Base-by-base conservation (phyloP, 1,140 invertebrate species). In the Heliconius nattereri region DNA sequence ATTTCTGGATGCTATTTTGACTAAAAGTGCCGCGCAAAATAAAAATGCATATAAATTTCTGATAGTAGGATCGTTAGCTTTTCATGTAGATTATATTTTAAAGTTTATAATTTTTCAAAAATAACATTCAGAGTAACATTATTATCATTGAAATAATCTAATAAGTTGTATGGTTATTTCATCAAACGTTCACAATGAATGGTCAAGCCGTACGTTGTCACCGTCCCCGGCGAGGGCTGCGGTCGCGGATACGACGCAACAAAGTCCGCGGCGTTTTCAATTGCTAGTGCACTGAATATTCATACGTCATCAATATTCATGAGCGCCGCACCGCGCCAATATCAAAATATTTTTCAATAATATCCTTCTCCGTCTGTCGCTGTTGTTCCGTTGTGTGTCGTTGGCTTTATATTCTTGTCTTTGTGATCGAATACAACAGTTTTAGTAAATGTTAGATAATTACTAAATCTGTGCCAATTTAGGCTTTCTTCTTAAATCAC, bases 291-390 rank as follows among this genome's bases (percentile, higher is more conserved):
- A 79, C 86, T 91, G 89, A 92, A 92, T 92, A 92, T 92, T 91
- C 90, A 91, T 85, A 85, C 78, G 45, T 57, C 84, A 91, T 91
- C 86, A 90, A 92, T 92, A 91, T 92, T 92, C 89, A 92, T 90
- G 87, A 89, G 74, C 73, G n/a, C 71, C 75, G 81, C 84, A 49
- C 79, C 78, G 76, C 80, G 81, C 80, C 83, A 70, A 81, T 81
- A 84, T 84, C 79, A 85, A 85, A 85, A 86, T 85, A 86, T 85
- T 85, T 86, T 86, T 86, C 84, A 86, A 86, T 86, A 85, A 86
- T 81, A 83, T 83, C 79, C 79, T 79, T 78, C 73, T 60, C 52
- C 77, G 76, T 52, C 78, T 77, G 71, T 74, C 82, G 71, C 75
- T 78, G 73, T 70, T 74, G 20, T 49, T 66, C 23, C 3, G 26